A percentile compares a stretch with the other conserved stretches of the same genome.
Evolutionary conservation across 2,113 vertebrate genomes (phyloP).

Genomic region (Phrynosoma platyrhinos): DNA sequence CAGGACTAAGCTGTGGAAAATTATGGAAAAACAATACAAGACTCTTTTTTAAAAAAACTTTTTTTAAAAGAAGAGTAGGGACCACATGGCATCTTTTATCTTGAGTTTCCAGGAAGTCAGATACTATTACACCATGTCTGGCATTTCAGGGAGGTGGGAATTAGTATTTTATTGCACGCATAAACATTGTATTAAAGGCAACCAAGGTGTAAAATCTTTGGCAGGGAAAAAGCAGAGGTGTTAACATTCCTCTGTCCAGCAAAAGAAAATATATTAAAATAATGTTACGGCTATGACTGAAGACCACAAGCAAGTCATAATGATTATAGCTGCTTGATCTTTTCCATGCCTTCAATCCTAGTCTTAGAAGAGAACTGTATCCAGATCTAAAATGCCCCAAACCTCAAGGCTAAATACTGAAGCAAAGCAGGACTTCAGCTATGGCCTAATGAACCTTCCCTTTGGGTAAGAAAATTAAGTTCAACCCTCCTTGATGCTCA

Average conservation of each 20-base stretch:
- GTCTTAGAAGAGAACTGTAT: neutral
- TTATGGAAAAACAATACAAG: conserved; percentile 14
- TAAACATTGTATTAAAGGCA: conserved; percentile 66
- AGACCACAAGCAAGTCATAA: conserved; percentile 15
- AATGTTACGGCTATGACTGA: conserved; percentile 14
- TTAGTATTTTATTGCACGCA: conserved; percentile 60
- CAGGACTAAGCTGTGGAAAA: conserved; percentile 22
- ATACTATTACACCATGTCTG: conserved; percentile 66
- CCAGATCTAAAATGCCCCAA: conserved; percentile 10
- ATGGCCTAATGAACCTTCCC: neutral
- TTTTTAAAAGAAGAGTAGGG: neutral
- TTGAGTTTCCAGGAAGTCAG: conserved; percentile 53
- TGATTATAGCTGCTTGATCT: neutral
- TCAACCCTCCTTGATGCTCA: neutral
- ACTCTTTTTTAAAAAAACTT: neutral
- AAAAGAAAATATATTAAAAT: conserved; percentile 52
- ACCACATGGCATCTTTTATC: conserved; percentile 59
- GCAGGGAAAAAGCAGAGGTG: conserved; percentile 50
- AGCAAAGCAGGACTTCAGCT: neutral
- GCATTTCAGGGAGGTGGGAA: conserved; percentile 58
- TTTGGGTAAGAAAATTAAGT: neutral
- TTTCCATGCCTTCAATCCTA: conserved; percentile 16
- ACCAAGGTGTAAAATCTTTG: conserved; percentile 58
- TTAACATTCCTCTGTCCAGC: conserved; percentile 52
- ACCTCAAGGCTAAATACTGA: neutral